Evolutionary conservation across 2,113 vertebrate genomes (phyloP).

Genomic region (Todiramphus chloris): DNA sequence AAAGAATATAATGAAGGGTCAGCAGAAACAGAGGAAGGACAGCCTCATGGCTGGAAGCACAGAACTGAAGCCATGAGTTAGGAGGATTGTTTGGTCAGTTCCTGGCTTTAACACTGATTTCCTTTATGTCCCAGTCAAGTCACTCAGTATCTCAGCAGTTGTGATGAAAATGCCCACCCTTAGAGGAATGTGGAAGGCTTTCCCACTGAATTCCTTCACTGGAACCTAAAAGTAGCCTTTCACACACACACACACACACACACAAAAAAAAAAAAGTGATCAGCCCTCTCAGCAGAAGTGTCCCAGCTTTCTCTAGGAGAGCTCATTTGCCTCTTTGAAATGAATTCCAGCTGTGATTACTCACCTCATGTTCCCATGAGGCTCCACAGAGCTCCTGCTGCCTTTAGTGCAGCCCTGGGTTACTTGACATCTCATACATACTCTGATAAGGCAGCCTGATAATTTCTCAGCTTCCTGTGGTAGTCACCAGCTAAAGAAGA

Average conservation of each 20-base stretch:
- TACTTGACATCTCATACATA: neutral
- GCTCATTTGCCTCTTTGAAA: neutral
- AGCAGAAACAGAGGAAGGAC: neutral
- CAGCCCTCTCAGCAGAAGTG: neutral
- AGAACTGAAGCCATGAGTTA: neutral
- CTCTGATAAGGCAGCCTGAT: fast-evolving
- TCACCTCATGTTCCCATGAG: neutral
- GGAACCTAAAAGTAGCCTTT: neutral
- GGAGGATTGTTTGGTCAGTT: neutral
- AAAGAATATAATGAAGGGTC: neutral
- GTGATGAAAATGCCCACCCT: neutral
- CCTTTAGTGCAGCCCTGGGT: neutral
- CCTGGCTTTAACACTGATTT: neutral
- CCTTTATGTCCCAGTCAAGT: neutral
- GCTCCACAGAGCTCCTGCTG: neutral
- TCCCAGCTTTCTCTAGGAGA: neutral
- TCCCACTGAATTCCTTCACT: neutral
- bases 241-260: no score
- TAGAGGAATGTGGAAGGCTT: neutral
- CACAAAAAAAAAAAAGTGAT: neutral
- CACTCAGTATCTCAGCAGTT: neutral
- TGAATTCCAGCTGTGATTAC: neutral
- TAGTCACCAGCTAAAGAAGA: neutral
- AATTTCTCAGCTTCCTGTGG: neutral
- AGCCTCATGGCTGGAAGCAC: neutral